Percentiles rank a stretch among this genome's conserved stretches.
Conservation (phyloP, 1,140 invertebrate species). For the Acromyrmex charruanus region DNA sequence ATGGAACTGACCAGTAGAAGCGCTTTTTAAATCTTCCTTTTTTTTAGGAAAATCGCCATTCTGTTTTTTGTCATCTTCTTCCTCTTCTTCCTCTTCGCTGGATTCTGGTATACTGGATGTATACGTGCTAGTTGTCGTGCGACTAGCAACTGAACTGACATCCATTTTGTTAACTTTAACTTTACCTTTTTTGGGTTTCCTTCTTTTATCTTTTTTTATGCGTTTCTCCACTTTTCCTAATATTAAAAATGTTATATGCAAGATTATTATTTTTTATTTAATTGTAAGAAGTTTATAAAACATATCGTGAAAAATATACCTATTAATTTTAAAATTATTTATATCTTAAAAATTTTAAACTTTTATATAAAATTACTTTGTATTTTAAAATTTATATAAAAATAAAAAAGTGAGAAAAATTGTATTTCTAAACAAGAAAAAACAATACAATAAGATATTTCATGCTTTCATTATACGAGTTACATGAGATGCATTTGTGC, state of each 20-base stretch:
- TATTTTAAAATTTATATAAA: too few species aligned
- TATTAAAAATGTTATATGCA: not conserved
- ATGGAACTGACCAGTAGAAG: conserved; percentile 62
- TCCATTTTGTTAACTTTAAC: conserved; percentile 17
- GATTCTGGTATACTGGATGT: not conserved
- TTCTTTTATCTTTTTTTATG: conserved; percentile 25
- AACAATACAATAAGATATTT: not conserved
- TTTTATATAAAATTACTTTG: too few species aligned
- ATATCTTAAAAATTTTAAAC: too few species aligned
- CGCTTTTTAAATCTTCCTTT: conserved; percentile 66
- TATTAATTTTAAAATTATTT: too few species aligned
- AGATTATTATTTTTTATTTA: not conserved
- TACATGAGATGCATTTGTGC: not conserved
- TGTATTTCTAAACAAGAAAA: too few species aligned
- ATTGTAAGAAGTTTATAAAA: not conserved
- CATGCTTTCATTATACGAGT: not conserved
- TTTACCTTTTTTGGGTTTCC: conserved; percentile 18
- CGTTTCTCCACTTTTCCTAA: conserved; percentile 33
- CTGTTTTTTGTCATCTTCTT: conserved; percentile 74
- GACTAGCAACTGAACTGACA: not conserved
- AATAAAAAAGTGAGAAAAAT: too few species aligned
- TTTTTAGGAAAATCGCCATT: conserved; percentile 36
- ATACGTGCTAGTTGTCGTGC: conserved; percentile 2
- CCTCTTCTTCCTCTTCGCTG: conserved; percentile 85
- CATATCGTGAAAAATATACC: too few species aligned